phyloP scores from a whole-genome alignment of 2,113 vertebrate species.

The Gopherus flavomarginatus region DNA sequence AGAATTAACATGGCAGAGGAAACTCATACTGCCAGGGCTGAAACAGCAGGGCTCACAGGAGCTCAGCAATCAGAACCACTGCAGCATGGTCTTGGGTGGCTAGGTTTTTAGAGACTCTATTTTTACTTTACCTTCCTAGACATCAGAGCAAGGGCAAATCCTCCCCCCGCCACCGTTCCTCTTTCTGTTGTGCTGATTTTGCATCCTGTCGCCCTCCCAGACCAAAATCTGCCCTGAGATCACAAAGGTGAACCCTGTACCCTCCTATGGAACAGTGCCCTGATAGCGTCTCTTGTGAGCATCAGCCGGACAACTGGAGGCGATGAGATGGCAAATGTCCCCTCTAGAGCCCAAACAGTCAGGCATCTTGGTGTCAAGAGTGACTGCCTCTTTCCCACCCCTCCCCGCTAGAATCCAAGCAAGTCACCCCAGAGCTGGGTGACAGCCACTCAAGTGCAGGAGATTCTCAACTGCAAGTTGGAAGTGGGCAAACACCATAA shows the following conservation, averaged over 20 bases:
- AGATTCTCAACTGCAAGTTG: not conserved
- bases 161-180: conserved; percentile 7
- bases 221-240: not conserved
- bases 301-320: conserved; percentile 13
- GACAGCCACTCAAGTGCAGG: not conserved
- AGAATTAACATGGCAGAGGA: conserved; percentile 4
- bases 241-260: conserved; percentile 49
- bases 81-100: conserved; percentile 55
- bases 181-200: conserved; percentile 61
- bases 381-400: not conserved
- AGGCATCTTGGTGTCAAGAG: not conserved
- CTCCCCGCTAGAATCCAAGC: not conserved
- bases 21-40: conserved; percentile 13
- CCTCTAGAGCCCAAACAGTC: rapidly evolving
- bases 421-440: not conserved
- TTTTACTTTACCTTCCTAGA: conserved; percentile 66
- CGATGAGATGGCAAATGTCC: conserved; percentile 48
- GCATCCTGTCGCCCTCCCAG: conserved; percentile 54
- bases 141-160: conserved; percentile 65
- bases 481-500: not conserved
- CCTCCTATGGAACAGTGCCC: conserved; percentile 27
- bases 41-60: conserved; percentile 22
- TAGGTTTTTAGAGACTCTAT: conserved; percentile 61
- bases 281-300: conserved; percentile 59
- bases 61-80: conserved; percentile 31